phyloP scores from a whole-genome alignment of 2,888 invertebrate species.

The Rhagonycha fulva region DNA sequence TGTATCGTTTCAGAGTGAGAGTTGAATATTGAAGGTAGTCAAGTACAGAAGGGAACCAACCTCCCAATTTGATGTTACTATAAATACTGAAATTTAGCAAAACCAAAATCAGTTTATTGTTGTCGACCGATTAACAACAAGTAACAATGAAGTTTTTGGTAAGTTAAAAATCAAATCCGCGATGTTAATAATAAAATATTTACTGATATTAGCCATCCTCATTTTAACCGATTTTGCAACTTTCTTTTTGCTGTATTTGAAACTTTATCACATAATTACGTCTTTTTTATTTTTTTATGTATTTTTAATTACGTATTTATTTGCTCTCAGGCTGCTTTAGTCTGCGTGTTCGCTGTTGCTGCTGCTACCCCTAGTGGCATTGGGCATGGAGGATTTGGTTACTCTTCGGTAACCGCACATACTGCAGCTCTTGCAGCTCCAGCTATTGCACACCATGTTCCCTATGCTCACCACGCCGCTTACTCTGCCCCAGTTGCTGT shows the following conservation, averaged over 20 bases:
- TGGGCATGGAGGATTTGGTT: slow-evolving; percentile 1
- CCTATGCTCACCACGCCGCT: background rate
- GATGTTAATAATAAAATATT: slow-evolving; percentile 8
- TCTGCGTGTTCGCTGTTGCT: slow-evolving; percentile 56
- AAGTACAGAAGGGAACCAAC: slow-evolving; percentile 12
- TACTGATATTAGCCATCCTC: background rate
- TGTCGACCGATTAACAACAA: slow-evolving; percentile 31
- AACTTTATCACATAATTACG: background rate
- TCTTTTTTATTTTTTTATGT: slow-evolving; percentile 6
- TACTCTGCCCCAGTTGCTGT: background rate
- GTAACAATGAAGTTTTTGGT: slow-evolving; percentile 49
- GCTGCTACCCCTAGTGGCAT: slow-evolving; percentile 40
- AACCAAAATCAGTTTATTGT: slow-evolving; percentile 32
- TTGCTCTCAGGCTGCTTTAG: slow-evolving; percentile 60
- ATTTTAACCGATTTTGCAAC: slow-evolving; percentile 1
- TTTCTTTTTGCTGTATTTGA: background rate
- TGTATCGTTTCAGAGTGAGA: background rate
- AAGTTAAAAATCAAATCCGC: slow-evolving; percentile 28
- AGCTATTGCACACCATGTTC: background rate
- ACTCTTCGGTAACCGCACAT: slow-evolving; percentile 45
- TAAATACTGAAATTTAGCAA: slow-evolving; percentile 25
- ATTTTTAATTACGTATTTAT: slow-evolving; percentile 54
- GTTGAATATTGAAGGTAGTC: slow-evolving; percentile 12
- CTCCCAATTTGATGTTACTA: slow-evolving; percentile 9
- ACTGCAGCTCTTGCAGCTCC: background rate